Evolutionary conservation across 2,888 invertebrate genomes (phyloP), one percentile per base, ranked within the genome.

Genomic region (Drosophila yooni): DNA sequence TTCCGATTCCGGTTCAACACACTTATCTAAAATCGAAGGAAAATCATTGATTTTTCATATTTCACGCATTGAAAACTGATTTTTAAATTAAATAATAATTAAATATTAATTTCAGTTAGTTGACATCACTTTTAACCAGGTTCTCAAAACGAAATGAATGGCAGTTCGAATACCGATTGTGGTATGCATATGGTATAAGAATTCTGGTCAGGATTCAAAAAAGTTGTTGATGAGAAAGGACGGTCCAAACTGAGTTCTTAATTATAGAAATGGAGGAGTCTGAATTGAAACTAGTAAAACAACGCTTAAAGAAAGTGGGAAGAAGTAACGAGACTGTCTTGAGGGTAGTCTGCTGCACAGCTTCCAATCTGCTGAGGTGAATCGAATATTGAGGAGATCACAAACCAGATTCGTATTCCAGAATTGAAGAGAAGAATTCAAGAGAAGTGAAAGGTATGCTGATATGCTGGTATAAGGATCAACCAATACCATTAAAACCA

Each of bases 361-460:
- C 10, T n/a, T 10, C 10, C 40, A n/a, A 40, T 5, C n/a, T 11
- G 10, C n/a, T 4, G 0, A 4, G n/a, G 2, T 4, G 10, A 10
- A n/a, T 40, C 0, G 38, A 3, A 3, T 10, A n/a, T 40, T 38
- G 18, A 18, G 18, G 8, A 1, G 38, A 0, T 3, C 38, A 8
- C 38, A 0, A 3, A 3, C 8, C 1, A 38, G 3, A 38, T 8
- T 0, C 8, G 0, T 8, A 3, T 40, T 10, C 38, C 38, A n/a
- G 38, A 40, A 10, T 38, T 38, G 7, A 18, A 18, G 18, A 8
- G 38, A 38, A 38, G 38, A 18, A 31, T 13, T 34, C 0, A 13
- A 34, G 13, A 34, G 5, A 13, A 5, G 11, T 13, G 21, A 21
- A 21, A 21, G 13, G 43, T 6, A 21, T 21, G 1, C 21, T 13